Evolutionary conservation across 2,888 invertebrate species (phyloP), one percentile per base, ranked within the genome.

Genomic region (Hyles lineata): DNA sequence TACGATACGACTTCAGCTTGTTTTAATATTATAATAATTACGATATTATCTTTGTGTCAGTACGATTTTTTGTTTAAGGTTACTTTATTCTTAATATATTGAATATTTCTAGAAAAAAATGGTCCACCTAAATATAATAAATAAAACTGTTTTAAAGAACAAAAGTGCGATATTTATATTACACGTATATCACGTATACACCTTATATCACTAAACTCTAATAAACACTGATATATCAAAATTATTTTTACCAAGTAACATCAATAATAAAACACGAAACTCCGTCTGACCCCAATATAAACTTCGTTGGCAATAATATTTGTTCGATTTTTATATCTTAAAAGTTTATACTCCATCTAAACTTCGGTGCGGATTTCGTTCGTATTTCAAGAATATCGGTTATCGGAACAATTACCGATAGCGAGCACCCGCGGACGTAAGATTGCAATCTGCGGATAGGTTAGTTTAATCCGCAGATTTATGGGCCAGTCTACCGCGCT

Each of bases 401-500:
- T 89, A 89, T 90, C 89, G 84, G 86, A 82, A 90, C 92, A 92
- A 92, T 93, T 93, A 93, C 91, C 92, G 90, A 89, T 86, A 87
- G 87, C 85, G 81, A 76, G 79, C 80, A 84, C 85, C 83, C 85
- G 88, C 86, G 87, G 87, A 87, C 87, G 88, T 82, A 82, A 89
- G 93, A 93, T 93, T 85, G 89, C 89, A 89, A 92, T 93, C 92
- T 90, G 83, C 75, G 85, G 90, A 92, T 91, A 87, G 90, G 92
- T 91, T 89, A 86, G 91, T 90, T 92, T 89, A 91, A 92, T 91
- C 92, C 89, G 85, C 83, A 89, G 91, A 92, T 92, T 93, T 92
- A 93, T 92, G 86, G 91, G 83, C 81, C 80, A 78, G 77, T 88
- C 90, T 88, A 86, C 90, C 85, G 87, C 85, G 85, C 86, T 91